Percentiles rank a stretch among this genome's conserved stretches.
Evolutionary conservation across 2,888 invertebrate genomes (phyloP).

Genomic region (Poecilobothrus nobilitatus): DNA sequence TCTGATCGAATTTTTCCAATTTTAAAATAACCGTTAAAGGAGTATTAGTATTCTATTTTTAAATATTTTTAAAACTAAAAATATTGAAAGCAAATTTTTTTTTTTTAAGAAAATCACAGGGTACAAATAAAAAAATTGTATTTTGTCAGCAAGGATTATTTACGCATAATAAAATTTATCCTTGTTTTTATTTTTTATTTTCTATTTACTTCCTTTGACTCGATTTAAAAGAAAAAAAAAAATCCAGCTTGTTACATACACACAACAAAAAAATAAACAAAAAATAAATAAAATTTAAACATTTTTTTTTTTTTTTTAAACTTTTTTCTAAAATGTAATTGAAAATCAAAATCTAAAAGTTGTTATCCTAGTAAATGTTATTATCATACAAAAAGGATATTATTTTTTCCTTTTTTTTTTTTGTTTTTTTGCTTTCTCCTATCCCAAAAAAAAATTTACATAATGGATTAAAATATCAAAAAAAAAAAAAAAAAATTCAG

Average conservation of each 20-base stretch:
- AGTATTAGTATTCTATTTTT: no score
- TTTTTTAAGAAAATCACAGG: no score
- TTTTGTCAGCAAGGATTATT: not conserved
- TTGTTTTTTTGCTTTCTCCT: not conserved
- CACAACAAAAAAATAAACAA: no score
- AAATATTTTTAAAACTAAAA: no score
- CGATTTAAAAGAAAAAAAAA: not conserved
- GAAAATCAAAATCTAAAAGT: not conserved
- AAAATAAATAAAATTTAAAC: no score
- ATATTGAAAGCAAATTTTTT: no score
- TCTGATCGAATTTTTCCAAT: no score
- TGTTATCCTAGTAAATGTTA: not conserved
- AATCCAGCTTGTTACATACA: not conserved
- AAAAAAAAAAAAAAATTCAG: no score
- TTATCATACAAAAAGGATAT: not conserved
- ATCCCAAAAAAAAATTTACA: not conserved
- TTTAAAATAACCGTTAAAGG: no score
- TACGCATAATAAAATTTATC: conserved; percentile 2
- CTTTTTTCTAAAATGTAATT: not conserved
- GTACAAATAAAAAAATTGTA: no score
- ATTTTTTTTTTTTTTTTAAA: no score
- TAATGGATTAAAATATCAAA: not conserved
- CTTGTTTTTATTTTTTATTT: not conserved
- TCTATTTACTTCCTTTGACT: not conserved
- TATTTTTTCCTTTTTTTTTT: not conserved